Base-by-base conservation (phyloP, 2,888 invertebrate genomes). In the Blomia tropicalis region DNA sequence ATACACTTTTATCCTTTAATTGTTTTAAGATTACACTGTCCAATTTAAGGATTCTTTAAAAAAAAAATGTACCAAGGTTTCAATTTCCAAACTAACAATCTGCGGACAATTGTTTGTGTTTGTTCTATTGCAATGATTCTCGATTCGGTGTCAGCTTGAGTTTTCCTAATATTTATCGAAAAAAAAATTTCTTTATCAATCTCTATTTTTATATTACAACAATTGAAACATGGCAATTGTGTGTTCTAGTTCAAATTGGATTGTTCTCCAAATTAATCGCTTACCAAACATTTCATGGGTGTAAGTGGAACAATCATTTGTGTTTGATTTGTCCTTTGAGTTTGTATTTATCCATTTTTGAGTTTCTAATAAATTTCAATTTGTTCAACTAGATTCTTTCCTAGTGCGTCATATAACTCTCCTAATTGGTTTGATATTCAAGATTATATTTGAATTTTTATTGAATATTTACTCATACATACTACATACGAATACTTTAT, bases 81-180 rank as follows among this genome's bases (percentile, higher is more conserved):
- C n/a, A n/a, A n/a, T n/a, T n/a, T n/a, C n/a, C n/a, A 41, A n/a
- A 41, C 41, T 41, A n/a, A 41, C 41, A 17, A n/a, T 17, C 41
- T 41, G 14, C 14, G 41, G 14, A 41, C 41, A 41, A n/a, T n/a
- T n/a, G n/a, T 41, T 41, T 41, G 41, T 17, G 41, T 17, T n/a
- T 41, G 41, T 41, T 14, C 41, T 17, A 14, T 19, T n/a, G 22
- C n/a, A 47, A 47, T 47, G 51, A 47, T 47, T 47, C n/a, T n/a
- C 51, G 51, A 47, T 47, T 47, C n/a, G 51, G 51, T 47, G 11
- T 47, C 51, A 47, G 14, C n/a, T 7, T 47, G 51, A n/a, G n/a
- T n/a, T n/a, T n/a, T n/a, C n/a, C n/a, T n/a, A n/a, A n/a, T n/a
- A n/a, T n/a, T n/a, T n/a, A n/a, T n/a, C n/a, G n/a, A n/a, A n/a